Evolutionary conservation across 2,888 invertebrate species (phyloP), one percentile per base, ranked within the genome.

Genomic region (Folsomia manolachei): DNA sequence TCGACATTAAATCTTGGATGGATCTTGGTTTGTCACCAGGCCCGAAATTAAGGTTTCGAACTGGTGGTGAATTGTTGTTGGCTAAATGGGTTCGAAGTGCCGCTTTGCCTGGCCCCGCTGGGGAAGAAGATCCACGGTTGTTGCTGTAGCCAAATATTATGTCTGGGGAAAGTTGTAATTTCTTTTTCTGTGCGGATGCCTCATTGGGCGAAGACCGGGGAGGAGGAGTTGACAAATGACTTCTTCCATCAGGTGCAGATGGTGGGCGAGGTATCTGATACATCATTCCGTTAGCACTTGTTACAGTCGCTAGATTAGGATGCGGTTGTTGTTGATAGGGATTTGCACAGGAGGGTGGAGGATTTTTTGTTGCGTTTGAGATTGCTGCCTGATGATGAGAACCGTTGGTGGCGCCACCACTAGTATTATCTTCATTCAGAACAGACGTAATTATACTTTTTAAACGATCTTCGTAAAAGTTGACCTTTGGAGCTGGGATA

Each of bases 361-460:
- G 4, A 14, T 4, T 14, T 9, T 9, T 39, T 14, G 39, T 39
- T 4, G 4, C 14, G 39, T 39, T 39, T 39, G 39, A 39, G 4
- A 14, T 39, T 39, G 39, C 39, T 9, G 7, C 39, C 14, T 39
- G 39, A 4, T 39, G 39, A 39, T 14, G 7, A 9, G 4, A 14
- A 4, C 14, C 7, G 39, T 14, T 14, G 39, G 39, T 39, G 7
- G 39, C 39, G 7, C 7, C 7, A n/a, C n/a, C n/a, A n/a, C n/a
- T n/a, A n/a, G n/a, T 39, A 25, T 91, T 91, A 83, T 93, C 94
- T 83, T 94, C 94, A 83, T 94, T 94, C 52, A 94, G 85, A 69
- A 92, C 93, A 1, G 91, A 91, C 1, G 92, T 92, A 76, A 94
- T 94, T 74, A 94, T 92, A 82, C 91, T 92, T 85, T 94, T 93